Percentiles rank a stretch among this genome's conserved stretches.
Evolutionary conservation across 2,113 vertebrate species (phyloP).

Genomic region (Puma concolor): DNA sequence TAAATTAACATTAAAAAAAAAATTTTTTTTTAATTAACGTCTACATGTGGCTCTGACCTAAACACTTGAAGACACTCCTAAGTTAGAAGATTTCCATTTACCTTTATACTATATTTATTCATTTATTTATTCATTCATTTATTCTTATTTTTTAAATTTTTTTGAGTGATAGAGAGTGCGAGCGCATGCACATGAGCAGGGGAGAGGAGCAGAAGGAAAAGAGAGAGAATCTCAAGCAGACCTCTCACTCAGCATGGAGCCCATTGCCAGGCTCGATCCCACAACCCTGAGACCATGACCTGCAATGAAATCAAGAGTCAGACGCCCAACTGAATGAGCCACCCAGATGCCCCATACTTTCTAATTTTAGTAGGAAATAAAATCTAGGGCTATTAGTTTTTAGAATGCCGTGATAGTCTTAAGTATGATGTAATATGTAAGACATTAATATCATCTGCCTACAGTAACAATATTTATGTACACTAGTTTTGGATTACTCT

Average conservation of each 20-base stretch:
- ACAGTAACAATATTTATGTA: not conserved
- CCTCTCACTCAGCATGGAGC: no score
- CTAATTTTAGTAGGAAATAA: conserved; percentile 43
- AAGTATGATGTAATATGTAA: not conserved
- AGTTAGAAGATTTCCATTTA: not conserved
- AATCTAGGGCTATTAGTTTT: not conserved
- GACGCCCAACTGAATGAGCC: no score
- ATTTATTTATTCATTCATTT: no score
- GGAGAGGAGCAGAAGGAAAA: no score
- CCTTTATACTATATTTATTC: not conserved
- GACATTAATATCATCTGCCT: not conserved
- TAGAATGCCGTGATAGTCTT: not conserved
- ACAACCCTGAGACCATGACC: no score
- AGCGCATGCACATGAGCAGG: no score
- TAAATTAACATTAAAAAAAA: no score
- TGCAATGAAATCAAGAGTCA: no score
- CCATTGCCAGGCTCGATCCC: no score
- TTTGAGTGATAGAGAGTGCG: no score
- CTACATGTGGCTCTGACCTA: not conserved
- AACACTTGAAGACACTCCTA: not conserved
- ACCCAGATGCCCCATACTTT: not conserved
- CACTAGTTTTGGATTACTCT: not conserved
- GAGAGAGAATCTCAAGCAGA: no score
- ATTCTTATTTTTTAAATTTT: no score
- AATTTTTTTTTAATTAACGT: not conserved